These are phyloP conservation scores for Gopherus evgoodei DNA, from an alignment of 2,113 vertebrate genomes.

Conservation along the genomic window DNA sequence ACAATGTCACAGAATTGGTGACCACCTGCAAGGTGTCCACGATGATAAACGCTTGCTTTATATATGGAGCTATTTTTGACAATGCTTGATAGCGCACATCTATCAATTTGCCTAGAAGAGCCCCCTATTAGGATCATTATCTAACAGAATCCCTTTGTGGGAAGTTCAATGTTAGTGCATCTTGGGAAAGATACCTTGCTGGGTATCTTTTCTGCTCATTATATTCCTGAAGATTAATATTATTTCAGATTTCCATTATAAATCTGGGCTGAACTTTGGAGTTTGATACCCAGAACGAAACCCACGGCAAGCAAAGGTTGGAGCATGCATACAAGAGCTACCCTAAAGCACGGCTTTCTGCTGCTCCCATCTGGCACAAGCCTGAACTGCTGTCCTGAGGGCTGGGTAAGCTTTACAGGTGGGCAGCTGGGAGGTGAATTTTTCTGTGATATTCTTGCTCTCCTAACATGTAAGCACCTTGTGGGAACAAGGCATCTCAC, in stretches of 20 bases:
- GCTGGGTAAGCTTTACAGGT: neutral
- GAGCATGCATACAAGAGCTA: fast-evolving
- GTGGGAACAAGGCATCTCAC: neutral
- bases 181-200: neutral
- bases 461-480: neutral
- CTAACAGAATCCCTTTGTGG: neutral
- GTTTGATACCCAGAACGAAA: neutral
- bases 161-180: conserved; percentile 23
- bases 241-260: neutral
- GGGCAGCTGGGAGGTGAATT: neutral
- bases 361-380: neutral
- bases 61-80: neutral
- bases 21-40: conserved; percentile 12
- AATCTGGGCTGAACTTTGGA: neutral
- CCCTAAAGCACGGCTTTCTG: fast-evolving
- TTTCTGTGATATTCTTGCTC: neutral
- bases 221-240: neutral
- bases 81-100: neutral
- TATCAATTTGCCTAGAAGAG: conserved; percentile 11
- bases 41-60: conserved; percentile 31
- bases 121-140: conserved; percentile 25
- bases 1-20: neutral
- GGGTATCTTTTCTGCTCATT: neutral
- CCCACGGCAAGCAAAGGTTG: neutral
- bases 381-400: fast-evolving